These are phyloP conservation scores for Prunella strophiata DNA, from an alignment of 2,797 vertebrate species.

Conservation along the genomic window DNA sequence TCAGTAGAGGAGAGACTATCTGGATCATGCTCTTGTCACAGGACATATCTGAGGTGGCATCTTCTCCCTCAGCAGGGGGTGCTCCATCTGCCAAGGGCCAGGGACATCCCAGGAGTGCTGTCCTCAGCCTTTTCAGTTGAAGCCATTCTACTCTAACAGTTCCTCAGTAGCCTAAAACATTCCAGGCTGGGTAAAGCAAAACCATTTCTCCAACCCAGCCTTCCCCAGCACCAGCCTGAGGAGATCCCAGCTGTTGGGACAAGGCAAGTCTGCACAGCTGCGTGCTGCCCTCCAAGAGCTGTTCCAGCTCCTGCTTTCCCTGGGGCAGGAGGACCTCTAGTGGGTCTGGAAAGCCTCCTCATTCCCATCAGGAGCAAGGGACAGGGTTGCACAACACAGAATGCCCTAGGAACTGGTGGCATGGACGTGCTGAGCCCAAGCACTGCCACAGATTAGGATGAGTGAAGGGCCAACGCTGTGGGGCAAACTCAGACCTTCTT, in stretches of 20 bases:
- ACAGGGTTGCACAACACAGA: background rate
- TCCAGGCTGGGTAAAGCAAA: background rate
- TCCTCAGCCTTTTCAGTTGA: background rate
- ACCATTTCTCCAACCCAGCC: background rate
- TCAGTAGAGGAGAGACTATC: background rate
- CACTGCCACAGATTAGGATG: background rate
- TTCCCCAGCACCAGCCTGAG: background rate
- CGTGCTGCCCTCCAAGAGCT: background rate
- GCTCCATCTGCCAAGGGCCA: background rate
- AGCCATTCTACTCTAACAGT: background rate
- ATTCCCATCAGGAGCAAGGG: background rate
- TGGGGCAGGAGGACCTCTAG: background rate
- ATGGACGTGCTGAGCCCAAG: background rate
- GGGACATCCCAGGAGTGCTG: background rate
- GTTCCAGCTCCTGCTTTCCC: background rate
- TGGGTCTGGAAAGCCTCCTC: background rate
- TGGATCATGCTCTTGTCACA: background rate
- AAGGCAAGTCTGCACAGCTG: background rate
- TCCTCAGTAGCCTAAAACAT: background rate
- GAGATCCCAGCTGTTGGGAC: background rate
- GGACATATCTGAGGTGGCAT: background rate
- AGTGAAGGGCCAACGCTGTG: background rate
- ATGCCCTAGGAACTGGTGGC: background rate
- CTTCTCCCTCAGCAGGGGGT: background rate
- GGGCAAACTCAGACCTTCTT: background rate